These are phyloP conservation scores for Myopa testacea DNA, from an alignment of 2,888 invertebrate species.

Conservation along the genomic window DNA sequence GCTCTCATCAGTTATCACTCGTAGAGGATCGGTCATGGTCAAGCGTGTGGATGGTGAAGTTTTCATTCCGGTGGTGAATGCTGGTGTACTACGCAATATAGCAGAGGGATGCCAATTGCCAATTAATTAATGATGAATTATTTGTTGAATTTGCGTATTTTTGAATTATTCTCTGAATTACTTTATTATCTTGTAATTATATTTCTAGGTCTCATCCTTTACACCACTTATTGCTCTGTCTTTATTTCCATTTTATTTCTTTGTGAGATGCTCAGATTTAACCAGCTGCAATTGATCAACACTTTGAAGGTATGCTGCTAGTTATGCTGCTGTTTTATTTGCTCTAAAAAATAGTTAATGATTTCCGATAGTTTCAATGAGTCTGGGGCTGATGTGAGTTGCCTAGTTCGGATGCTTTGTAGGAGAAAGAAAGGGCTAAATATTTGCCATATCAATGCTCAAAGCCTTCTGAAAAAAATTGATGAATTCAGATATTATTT, in stretches of 20 bases:
- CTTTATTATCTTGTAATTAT: too few relatives aligned
- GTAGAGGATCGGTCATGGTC: neutral
- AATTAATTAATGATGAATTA: too few relatives aligned
- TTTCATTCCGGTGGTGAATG: neutral
- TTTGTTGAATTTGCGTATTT: too few relatives aligned
- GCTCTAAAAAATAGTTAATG: neutral
- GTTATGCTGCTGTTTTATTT: neutral
- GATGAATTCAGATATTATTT: conserved; percentile 33
- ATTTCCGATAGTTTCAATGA: neutral
- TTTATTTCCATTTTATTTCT: neutral
- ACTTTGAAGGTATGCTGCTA: neutral
- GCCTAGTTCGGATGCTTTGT: neutral
- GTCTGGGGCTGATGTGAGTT: neutral
- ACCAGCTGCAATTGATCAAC: neutral
- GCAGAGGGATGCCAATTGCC: neutral
- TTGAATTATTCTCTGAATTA: too few relatives aligned
- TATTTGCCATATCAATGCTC: conserved; percentile 38
- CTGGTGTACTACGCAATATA: neutral
- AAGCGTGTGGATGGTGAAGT: neutral
- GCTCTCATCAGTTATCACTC: neutral
- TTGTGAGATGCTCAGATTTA: neutral
- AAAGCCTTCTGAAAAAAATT: conserved; percentile 35
- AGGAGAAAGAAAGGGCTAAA: conserved; percentile 31
- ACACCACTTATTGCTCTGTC: too few relatives aligned
- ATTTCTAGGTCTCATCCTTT: too few relatives aligned